Conservation (phyloP, 2,888 invertebrate genomes). For the Trichogramma evanescens region DNA sequence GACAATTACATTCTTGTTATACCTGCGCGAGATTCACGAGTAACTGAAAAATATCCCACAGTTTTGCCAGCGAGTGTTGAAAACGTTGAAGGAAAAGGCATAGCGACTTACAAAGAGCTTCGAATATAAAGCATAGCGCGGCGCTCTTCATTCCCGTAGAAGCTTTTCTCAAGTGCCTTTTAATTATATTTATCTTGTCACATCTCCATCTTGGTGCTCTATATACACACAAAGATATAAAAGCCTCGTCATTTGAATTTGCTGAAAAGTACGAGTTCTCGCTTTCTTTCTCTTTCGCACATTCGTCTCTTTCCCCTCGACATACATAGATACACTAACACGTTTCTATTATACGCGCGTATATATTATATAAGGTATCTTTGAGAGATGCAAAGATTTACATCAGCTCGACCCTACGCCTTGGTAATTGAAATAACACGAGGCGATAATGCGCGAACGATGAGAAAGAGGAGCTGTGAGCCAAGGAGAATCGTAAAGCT, state of each 20-base stretch:
- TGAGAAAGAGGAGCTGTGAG: neutral
- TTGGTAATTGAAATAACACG: constrained; percentile 31
- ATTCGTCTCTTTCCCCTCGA: neutral
- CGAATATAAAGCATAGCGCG: too few species aligned
- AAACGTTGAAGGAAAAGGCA: neutral
- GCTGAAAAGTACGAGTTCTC: neutral
- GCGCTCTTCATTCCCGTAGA: neutral
- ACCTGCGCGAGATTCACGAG: too few species aligned
- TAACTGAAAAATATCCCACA: too few species aligned
- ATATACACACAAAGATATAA: too few species aligned
- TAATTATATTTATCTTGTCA: constrained; percentile 25
- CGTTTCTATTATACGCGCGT: too few species aligned
- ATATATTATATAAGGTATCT: too few species aligned
- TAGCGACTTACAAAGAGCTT: neutral
- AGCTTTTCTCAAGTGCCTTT: constrained; percentile 16
- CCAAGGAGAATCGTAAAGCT: too few species aligned
- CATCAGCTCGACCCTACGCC: constrained; percentile 22
- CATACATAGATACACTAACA: too few species aligned
- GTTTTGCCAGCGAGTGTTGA: too few species aligned
- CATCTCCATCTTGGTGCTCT: neutral
- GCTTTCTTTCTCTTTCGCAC: neutral
- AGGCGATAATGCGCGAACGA: constrained; percentile 14
- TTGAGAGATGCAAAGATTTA: constrained; percentile 29
- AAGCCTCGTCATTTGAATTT: constrained; percentile 4
- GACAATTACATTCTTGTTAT: too few species aligned